Evolutionary conservation across 2,888 invertebrate genomes (phyloP).

Genomic region (Matsumyia berberina): DNA sequence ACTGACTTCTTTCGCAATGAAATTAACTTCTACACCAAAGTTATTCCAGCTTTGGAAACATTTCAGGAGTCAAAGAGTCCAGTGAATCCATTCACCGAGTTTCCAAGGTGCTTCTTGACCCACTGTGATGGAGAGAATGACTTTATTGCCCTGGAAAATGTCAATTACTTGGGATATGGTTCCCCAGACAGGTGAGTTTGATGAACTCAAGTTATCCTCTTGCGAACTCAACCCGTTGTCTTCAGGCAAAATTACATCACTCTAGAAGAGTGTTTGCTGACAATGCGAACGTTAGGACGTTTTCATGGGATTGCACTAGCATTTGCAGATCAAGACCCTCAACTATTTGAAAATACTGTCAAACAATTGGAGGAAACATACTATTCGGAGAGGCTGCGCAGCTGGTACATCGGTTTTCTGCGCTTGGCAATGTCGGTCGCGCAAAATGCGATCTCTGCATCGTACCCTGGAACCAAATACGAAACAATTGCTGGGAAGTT

Average conservation of each 20-base stretch:
- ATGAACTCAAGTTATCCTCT: not conserved
- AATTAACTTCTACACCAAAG: conserved; percentile 87
- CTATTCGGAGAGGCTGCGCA: conserved; percentile 85
- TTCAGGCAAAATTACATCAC: conserved; percentile 85
- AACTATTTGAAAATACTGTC: conserved; percentile 84
- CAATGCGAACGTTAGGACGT: conserved; percentile 86
- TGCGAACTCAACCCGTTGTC: not conserved
- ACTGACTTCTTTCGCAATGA: conserved; percentile 89
- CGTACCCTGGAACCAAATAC: conserved; percentile 87
- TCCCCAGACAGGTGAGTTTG: conserved; percentile 82
- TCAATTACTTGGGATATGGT: conserved; percentile 84
- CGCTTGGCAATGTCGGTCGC: conserved; percentile 85
- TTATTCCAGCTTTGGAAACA: conserved; percentile 81
- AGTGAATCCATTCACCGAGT: conserved; percentile 85
- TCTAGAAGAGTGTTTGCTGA: conserved; percentile 85
- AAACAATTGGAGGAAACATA: conserved; percentile 86
- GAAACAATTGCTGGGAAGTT: conserved; percentile 86
- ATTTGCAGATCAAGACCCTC: conserved; percentile 86
- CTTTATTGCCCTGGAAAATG: conserved; percentile 86
- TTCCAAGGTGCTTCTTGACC: conserved; percentile 84
- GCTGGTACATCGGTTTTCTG: conserved; percentile 87
- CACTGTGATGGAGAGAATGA: conserved; percentile 86
- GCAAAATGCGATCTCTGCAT: conserved; percentile 87
- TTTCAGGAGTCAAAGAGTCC: conserved; percentile 80
- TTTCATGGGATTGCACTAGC: conserved; percentile 87